phyloP scores from a whole-genome alignment of 2,113 vertebrate species.

The Daubentonia madagascariensis region DNA sequence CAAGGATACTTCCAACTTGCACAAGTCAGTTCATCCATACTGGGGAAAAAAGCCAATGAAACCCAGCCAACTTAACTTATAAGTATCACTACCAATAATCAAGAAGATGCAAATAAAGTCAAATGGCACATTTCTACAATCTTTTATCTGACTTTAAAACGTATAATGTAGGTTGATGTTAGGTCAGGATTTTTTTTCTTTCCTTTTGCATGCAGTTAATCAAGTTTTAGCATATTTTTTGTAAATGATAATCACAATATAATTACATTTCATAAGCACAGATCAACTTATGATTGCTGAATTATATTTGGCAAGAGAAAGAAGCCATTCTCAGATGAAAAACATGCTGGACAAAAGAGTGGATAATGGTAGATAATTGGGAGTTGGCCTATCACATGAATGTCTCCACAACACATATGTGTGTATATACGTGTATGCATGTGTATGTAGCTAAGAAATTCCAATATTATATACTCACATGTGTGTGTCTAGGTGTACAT shows the following conservation, averaged over 20 bases:
- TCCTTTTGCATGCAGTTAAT: neutral
- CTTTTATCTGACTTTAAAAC: slow-evolving; percentile 21
- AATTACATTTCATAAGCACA: neutral
- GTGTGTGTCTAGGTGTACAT: neutral
- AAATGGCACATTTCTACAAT: neutral
- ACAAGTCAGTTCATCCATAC: neutral
- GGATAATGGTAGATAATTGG: neutral
- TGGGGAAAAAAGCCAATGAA: neutral
- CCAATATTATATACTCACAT: neutral
- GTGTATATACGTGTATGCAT: neutral
- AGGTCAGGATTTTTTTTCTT: neutral
- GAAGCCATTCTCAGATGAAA: neutral
- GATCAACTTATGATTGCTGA: neutral
- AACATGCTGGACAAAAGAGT: neutral
- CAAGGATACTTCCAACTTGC: neutral
- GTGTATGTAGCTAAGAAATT: neutral
- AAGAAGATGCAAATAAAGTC: slow-evolving; percentile 16
- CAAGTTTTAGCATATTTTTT: neutral
- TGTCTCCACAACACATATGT: neutral
- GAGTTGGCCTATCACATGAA: neutral
- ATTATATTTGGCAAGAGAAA: neutral
- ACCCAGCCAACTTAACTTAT: neutral
- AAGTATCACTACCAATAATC: neutral
- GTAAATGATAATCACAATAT: neutral
- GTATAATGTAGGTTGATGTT: neutral